phyloP scores from a whole-genome alignment of 2,888 invertebrate species.

The Metallyticus violacea region DNA sequence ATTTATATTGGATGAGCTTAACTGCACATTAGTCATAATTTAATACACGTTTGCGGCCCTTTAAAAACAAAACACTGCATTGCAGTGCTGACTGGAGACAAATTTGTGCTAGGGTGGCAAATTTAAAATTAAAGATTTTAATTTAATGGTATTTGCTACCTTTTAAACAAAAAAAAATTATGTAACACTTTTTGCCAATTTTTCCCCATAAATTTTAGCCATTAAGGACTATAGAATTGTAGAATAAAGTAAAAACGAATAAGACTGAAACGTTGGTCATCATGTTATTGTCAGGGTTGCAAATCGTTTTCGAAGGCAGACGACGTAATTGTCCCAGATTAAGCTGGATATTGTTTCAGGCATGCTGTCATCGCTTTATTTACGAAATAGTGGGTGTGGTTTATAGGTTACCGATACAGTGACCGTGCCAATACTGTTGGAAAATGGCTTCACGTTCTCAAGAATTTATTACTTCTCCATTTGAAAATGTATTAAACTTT shows the following conservation, averaged over 20 bases:
- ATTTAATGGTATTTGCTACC: too few relatives aligned
- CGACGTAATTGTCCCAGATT: neutral
- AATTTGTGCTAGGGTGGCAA: neutral
- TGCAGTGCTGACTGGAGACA: neutral
- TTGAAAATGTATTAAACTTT: slow-evolving; percentile 68
- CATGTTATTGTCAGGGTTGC: too few relatives aligned
- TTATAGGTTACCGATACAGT: neutral
- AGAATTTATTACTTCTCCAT: slow-evolving; percentile 45
- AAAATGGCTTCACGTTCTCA: slow-evolving; percentile 19
- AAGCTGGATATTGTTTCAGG: neutral
- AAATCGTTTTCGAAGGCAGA: neutral
- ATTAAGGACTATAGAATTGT: neutral
- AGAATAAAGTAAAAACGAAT: too few relatives aligned
- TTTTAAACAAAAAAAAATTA: too few relatives aligned
- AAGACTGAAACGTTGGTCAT: neutral
- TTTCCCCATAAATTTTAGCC: neutral
- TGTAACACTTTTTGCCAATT: neutral
- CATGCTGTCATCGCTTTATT: neutral
- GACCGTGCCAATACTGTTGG: neutral
- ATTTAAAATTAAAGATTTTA: neutral
- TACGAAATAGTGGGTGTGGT: neutral
- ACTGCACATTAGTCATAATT: too few relatives aligned
- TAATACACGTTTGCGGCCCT: neutral
- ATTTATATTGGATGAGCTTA: too few relatives aligned
- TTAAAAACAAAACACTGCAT: neutral